phyloP scores from a whole-genome alignment of 1,140 invertebrate genomes.

The Drosophila lacertosa region DNA sequence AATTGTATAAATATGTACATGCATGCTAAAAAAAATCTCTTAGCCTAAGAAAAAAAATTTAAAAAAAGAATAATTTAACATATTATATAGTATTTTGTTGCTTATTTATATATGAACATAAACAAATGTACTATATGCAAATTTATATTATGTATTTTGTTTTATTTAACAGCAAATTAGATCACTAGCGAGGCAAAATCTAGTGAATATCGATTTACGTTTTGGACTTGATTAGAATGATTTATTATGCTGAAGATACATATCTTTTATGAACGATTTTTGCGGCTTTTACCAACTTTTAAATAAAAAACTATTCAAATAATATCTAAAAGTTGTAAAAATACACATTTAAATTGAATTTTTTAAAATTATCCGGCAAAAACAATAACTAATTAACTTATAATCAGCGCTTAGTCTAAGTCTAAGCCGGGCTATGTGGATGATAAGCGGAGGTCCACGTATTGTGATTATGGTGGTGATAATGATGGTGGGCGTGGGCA shows the following conservation, averaged over 20 bases:
- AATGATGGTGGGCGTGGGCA: conserved; percentile 37
- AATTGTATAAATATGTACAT: conserved; percentile 49
- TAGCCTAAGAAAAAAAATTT: conserved; percentile 50
- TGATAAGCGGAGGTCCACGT: conserved; percentile 76
- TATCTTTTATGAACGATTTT: conserved; percentile 19
- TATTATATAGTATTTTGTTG: conserved; percentile 20
- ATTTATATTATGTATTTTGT: conserved; percentile 13
- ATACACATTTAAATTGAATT: background rate
- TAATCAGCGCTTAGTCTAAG: conserved; percentile 1
- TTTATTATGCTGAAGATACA: conserved; percentile 6
- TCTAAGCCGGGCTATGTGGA: conserved; percentile 72
- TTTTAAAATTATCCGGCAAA: background rate
- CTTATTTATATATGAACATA: conserved; percentile 10
- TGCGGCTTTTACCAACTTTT: conserved; percentile 39
- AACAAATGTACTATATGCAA: background rate
- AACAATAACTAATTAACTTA: conserved; percentile 18
- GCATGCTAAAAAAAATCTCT: conserved; percentile 73
- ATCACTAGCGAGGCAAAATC: conserved; percentile 39
- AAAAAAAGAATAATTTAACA: conserved; percentile 36
- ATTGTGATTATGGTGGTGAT: conserved; percentile 64
- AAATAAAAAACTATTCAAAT: conserved; percentile 18
- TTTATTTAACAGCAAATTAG: conserved; percentile 46
- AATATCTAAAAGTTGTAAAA: conserved; percentile 4
- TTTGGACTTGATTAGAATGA: conserved; percentile 50
- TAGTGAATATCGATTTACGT: conserved; percentile 31